Evolutionary conservation across 2,797 vertebrate species (phyloP), one percentile per base, ranked within the genome.

Genomic region (Mus spretus): DNA sequence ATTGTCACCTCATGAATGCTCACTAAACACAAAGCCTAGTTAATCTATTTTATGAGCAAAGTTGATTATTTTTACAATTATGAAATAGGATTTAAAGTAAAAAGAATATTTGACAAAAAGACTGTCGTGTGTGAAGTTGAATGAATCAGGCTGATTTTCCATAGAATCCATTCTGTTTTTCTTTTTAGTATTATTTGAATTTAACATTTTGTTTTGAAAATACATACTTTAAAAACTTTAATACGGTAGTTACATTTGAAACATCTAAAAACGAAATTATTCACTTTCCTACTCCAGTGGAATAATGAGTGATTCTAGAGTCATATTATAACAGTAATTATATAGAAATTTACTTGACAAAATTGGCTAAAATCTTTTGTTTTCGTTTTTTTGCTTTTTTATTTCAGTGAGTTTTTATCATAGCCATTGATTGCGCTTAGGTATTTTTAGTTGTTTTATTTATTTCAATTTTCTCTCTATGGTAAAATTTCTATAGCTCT

Each of bases 21-120:
- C 63, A 92, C 82, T 95, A 96, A 94, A 86, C 78, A 82, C 90
- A 94, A 92, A 86, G 57, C 90, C 96, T 94, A 96, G 83, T 0
- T 0, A 17, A 28, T 95, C 59, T 94, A 65, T 96, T 97, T 55
- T 78, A 31, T 96, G 89, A 95, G 82, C 93, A 67, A 74, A 80
- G 63, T 63, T 96, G 87, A 97, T 98, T 98, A 97, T 97, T 98
- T 97, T 85, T 96, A 97, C 98, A 97, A 83, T 97, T 67, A 96
- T 95, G 81, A 98, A 97, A 93, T 92, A 97, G 65, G 50, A 87
- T 92, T 96, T 98, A 97, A 90, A 96, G 80, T 61, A 97, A 96
- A 98, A 77, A 80, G 97, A 83, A 95, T 95, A 50, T 75, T 47
- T 34, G 97, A 93, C 90, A 93, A 92, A 97, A 98, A 97, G 74